Evolutionary conservation across 1,140 invertebrate species (phyloP).

Genomic region (Varroa destructor): DNA sequence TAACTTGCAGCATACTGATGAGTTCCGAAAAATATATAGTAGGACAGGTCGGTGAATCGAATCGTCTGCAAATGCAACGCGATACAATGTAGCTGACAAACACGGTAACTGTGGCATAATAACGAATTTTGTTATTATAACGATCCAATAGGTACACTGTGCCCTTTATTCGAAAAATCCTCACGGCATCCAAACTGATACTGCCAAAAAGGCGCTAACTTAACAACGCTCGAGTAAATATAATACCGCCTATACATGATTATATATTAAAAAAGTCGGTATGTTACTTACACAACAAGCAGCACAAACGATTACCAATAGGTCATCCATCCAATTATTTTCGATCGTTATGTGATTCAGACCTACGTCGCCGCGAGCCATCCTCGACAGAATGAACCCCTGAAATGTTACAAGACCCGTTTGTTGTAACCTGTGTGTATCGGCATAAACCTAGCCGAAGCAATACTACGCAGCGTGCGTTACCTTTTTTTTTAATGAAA

Average conservation of each 20-base stretch:
- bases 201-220: too few species aligned
- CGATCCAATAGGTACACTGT: too few species aligned
- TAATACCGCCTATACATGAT: too few species aligned
- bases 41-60: conserved; percentile 6
- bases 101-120: conserved; percentile 2
- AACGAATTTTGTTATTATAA: too few species aligned
- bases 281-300: conserved; percentile 22
- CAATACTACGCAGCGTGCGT: too few species aligned
- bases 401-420: neutral
- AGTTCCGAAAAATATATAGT: conserved; percentile 4
- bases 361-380: neutral
- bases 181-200: too few species aligned
- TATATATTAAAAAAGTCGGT: too few species aligned
- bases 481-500: too few species aligned
- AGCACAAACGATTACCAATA: neutral
- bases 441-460: too few species aligned
- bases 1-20: conserved; percentile 19
- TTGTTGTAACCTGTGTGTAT: too few species aligned
- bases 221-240: too few species aligned
- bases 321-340: conserved; percentile 25
- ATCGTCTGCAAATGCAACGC: neutral
- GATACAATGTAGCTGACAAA: neutral
- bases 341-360: conserved; percentile 5
- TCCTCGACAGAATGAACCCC: conserved; percentile 16
- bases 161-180: too few species aligned